Evolutionary conservation across 2,888 invertebrate genomes (phyloP), one percentile per base, ranked within the genome.

Genomic region (Heliconius ismenius): DNA sequence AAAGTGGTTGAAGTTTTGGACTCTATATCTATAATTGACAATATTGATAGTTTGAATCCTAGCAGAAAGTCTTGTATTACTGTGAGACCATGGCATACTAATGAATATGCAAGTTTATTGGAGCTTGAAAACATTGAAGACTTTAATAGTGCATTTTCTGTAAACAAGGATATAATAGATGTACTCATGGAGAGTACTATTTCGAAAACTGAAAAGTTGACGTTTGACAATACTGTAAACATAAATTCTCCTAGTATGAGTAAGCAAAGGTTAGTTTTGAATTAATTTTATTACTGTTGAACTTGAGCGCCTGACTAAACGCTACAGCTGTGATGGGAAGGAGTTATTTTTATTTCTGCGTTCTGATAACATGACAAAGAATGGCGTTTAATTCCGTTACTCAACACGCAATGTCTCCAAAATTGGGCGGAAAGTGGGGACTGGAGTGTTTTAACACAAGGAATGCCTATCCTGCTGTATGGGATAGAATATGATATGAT

Each of bases 11-110:
- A 86, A 75, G 86, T 90, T 9, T 81, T 94, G 72, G 92, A 93
- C 80, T 85, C 87, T 18, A 80, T 95, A 73, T 92, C 95, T 73
- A 69, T 91, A n/a, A 90, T 94, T 75, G 93, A 93, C 82, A 86
- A 82, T 74, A 85, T 86, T 39, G 84, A 83, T 73, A 77, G 79
- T 26, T 81, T 75, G 15, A 81, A 80, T 69, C 81, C 81, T 49
- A 83, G 86, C 73, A 80, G 49, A 82, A 79, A 62, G 67, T 75
- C 58, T 58, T 83, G 88, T 79, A 83, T 91, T 39, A 83, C 85
- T 79, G 87, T 87, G 73, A 80, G 84, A 49, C 92, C 92, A 18
- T 93, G 93, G 93, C 83, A 83, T 73, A 82, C 82, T 58, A 78
- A 81, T 74, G 91, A 89, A 84, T 84, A 76, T 73, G 85, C 90